Evolutionary conservation across 2,113 vertebrate genomes (phyloP), one percentile per base, ranked within the genome.

Genomic region (Lanius collurio): DNA sequence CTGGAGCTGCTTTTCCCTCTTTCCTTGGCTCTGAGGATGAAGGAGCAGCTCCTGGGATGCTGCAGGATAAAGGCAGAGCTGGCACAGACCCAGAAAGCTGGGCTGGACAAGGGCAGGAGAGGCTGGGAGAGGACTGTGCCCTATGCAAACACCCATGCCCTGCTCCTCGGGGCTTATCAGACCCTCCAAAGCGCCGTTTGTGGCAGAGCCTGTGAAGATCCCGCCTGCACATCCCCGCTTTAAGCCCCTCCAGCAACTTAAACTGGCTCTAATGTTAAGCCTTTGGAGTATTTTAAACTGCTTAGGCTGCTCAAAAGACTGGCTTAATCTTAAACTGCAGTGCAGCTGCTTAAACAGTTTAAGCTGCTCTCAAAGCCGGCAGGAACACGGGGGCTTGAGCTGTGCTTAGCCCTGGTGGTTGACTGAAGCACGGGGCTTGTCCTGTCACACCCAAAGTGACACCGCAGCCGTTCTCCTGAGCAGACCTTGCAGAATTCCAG

Each of bases 311-410:
- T 96, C 89, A 75, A 95, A 96, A 94, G 94, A 84, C 92, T 47
- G 16, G 89, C 94, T 96, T 95, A 90, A 95, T 93, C 94, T 93
- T 93, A 94, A 94, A 95, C 94, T 89, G 89, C 83, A 93, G 77
- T 53, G 80, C 92, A 95, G 94, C 94, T 94, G 96, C 93, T 96
- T 96, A 96, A 97, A 93, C 80, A 92, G 90, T 87, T 93, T 96
- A 94, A 97, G 89, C 96, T 82, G 89, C 90, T 96, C 94, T 89
- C 94, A 91, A 79, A 96, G 87, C 95, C 87, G 5, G 12, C 91
- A 82, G 83, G 91, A 92, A 94, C 95, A 96, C 20, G 2, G 69
- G 64, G 65, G 81, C 80, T 84, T 56, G 88, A 83, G 33, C 91
- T 55, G 15, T 30, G 77, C 92, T 90, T 11, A 87, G 94, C 92